Conservation (phyloP, 2,888 invertebrate genomes). For the Cetonia aurata region DNA sequence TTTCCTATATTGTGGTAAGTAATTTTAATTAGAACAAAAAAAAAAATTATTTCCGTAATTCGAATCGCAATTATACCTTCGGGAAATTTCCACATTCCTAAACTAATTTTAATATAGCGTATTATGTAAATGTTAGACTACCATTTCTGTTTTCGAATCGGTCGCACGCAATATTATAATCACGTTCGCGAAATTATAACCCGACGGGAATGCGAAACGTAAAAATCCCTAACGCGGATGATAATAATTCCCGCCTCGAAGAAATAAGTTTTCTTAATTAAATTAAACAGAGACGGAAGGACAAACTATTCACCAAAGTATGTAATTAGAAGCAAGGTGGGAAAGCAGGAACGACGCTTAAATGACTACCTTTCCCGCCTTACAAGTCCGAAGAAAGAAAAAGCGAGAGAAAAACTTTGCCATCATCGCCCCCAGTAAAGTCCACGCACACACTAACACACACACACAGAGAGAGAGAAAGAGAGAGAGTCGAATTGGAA, state of each 20-base stretch:
- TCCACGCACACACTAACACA: too few species aligned
- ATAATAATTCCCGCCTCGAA: conserved; percentile 43
- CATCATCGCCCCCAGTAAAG: too few species aligned
- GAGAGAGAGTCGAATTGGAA: conserved; percentile 21
- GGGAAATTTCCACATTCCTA: too few species aligned
- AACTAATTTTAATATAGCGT: too few species aligned
- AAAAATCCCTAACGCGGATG: conserved; percentile 39
- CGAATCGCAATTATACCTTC: too few species aligned
- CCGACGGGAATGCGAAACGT: conserved; percentile 32
- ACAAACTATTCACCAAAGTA: conserved; percentile 36
- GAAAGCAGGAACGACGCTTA: conserved; percentile 28
- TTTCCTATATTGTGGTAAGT: conserved; percentile 16
- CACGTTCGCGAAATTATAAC: too few species aligned
- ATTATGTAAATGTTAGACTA: not conserved
- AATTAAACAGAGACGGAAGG: conserved; percentile 61
- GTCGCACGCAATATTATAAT: too few species aligned
- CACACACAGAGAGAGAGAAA: conserved; percentile 6
- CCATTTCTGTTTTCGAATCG: not conserved
- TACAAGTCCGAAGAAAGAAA: not conserved
- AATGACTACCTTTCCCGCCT: conserved; percentile 33
- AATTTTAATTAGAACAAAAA: not conserved
- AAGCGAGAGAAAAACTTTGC: too few species aligned
- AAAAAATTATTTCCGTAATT: too few species aligned
- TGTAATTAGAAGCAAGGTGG: conserved; percentile 24
- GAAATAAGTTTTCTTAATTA: conserved; percentile 60